Evolutionary conservation across 2,888 invertebrate genomes (phyloP).

Genomic region (Taenaris catops): DNA sequence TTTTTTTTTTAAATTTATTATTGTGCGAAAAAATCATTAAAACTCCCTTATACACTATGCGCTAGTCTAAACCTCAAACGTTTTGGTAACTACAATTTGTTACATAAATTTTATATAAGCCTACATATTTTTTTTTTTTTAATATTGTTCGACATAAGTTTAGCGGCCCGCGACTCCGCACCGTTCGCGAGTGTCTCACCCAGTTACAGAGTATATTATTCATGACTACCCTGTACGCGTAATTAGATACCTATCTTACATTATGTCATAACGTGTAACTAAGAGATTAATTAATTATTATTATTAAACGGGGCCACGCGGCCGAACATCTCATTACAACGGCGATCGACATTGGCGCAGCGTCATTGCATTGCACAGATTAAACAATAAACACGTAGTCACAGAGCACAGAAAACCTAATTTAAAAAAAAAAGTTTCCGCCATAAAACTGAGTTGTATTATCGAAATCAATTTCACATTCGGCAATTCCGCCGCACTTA

Average conservation of each 20-base stretch:
- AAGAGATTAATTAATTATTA: slow-evolving; percentile 55
- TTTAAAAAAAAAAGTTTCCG: no score
- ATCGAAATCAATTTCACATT: background rate
- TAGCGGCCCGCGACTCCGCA: slow-evolving; percentile 16
- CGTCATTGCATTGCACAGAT: no score
- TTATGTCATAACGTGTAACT: slow-evolving; percentile 59
- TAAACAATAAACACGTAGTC: no score
- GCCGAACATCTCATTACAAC: slow-evolving; percentile 47
- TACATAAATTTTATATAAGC: no score
- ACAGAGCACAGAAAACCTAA: background rate
- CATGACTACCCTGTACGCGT: slow-evolving; percentile 78
- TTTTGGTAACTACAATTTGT: slow-evolving; percentile 20
- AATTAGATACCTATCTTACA: slow-evolving; percentile 69
- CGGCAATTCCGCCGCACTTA: slow-evolving; percentile 8
- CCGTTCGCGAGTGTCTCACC: slow-evolving; percentile 44
- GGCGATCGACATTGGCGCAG: slow-evolving; percentile 29
- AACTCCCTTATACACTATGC: slow-evolving; percentile 19
- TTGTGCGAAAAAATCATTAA: slow-evolving; percentile 24
- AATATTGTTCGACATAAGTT: no score
- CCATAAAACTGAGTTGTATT: background rate
- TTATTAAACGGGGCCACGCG: slow-evolving; percentile 42
- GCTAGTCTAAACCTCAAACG: slow-evolving; percentile 20
- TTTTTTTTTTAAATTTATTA: no score
- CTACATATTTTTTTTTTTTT: slow-evolving; percentile 8
- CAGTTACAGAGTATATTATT: slow-evolving; percentile 71